A percentile compares a stretch with the other conserved stretches of the same genome.
These are phyloP conservation scores for Melangyna quadrimaculata DNA, from an alignment of 2,888 invertebrate genomes.

Conservation along the genomic window DNA sequence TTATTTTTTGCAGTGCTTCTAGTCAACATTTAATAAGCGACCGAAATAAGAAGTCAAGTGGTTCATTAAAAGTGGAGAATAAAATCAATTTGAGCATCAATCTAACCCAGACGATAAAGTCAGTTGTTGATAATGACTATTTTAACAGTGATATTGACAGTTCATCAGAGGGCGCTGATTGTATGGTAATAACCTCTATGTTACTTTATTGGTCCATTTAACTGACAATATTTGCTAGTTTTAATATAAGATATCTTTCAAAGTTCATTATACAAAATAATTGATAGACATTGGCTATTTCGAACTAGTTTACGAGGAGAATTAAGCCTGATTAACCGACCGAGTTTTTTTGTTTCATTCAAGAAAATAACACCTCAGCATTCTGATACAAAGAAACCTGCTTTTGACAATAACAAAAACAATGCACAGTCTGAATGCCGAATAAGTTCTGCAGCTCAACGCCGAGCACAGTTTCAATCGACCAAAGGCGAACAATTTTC, in stretches of 20 bases:
- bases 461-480: slow-evolving; percentile 74
- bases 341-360: no score
- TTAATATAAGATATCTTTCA: no score
- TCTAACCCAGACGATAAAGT: slow-evolving; percentile 82
- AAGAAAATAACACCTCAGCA: slow-evolving; percentile 10
- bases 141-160: slow-evolving; percentile 75
- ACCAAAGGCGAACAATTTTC: slow-evolving; percentile 59
- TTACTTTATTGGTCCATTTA: no score
- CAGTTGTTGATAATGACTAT: slow-evolving; percentile 76
- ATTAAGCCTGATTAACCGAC: no score
- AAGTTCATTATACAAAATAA: no score
- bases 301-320: no score
- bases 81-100: slow-evolving; percentile 85
- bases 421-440: slow-evolving; percentile 22
- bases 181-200: slow-evolving; percentile 37
- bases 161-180: slow-evolving; percentile 73
- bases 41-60: slow-evolving; percentile 43
- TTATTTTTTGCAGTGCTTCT: slow-evolving; percentile 36
- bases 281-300: no score
- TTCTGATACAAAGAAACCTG: neutral
- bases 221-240: no score
- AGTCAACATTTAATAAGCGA: slow-evolving; percentile 40
- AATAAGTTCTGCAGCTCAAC: slow-evolving; percentile 65
- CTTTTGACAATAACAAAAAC: neutral
- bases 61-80: slow-evolving; percentile 77